Evolutionary conservation across 2,888 invertebrate species (phyloP), one percentile per base, ranked within the genome.

Genomic region (Erebia aethiops): DNA sequence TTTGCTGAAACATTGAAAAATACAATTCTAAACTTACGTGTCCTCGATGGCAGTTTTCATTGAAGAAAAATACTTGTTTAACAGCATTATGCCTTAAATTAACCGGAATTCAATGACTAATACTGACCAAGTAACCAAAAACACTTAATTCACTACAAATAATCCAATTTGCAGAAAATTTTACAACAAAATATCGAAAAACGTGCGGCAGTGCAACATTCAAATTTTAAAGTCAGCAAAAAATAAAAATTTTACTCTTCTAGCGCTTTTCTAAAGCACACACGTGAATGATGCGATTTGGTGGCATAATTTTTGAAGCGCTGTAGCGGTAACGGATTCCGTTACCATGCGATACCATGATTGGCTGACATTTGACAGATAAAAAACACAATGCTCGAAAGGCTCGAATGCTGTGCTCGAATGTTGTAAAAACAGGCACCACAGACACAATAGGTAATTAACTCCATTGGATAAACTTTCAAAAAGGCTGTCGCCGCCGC

Each of bases 31-130:
- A 14, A 54, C 54, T 54, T 10, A 54, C 54, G 51, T 7, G 4
- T 54, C 54, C 3, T 18, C 10, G 10, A 3, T 10, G 46, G 13
- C 11, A 54, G 54, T 18, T 54, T 18, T 54, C 54, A 54, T n/a
- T 4, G 88, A 88, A 72, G 84, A 77, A 80, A 89, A 87, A 76
- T 82, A 89, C 54, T 87, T 86, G 21, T 83, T 82, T 43, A 60
- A n/a, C 56, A 87, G 56, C 69, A 88, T 63, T 75, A 77, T 81
- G 43, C 14, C 14, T 10, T 9, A 18, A 26, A 13, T 49, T 46
- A 18, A 18, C 11, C 16, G 16, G 13, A 43, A 18, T 16, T 1
- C 1, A 61, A 13, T 21, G 46, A 11, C 18, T n/a, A 41, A 41
- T 11, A n/a, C 41, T 41, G 41, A 11, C 9, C 5, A 16, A 41